Conservation (phyloP, 2,888 invertebrate species). For the Amphiduros pacificus region DNA sequence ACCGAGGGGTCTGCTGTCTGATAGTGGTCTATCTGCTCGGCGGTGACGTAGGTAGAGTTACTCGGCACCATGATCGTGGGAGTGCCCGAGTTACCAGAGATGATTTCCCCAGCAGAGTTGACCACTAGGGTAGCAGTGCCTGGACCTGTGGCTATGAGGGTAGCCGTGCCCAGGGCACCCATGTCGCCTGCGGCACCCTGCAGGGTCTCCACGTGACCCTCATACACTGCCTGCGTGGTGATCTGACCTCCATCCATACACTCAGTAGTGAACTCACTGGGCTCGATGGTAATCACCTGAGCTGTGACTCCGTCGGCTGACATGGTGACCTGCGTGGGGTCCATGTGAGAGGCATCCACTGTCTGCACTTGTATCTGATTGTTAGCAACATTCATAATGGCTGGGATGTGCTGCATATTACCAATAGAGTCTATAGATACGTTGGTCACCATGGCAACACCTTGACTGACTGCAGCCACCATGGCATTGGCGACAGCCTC, state of each 20-base stretch:
- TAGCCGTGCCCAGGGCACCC: not conserved
- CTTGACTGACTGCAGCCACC: too few relatives aligned
- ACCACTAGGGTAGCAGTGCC: slow-evolving; percentile 8
- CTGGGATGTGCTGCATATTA: too few relatives aligned
- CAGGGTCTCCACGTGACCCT: slow-evolving; percentile 3
- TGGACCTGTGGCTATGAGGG: slow-evolving; percentile 14
- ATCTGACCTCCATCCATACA: not conserved
- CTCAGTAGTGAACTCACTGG: not conserved
- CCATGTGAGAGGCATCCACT: too few relatives aligned
- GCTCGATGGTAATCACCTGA: slow-evolving; percentile 13
- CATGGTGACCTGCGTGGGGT: too few relatives aligned
- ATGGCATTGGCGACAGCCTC: too few relatives aligned
- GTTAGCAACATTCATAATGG: too few relatives aligned
- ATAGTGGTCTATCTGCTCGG: slow-evolving; percentile 11
- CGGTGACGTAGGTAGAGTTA: slow-evolving; percentile 2
- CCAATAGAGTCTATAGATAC: too few relatives aligned
- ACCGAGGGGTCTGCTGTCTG: too few relatives aligned
- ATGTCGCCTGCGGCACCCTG: not conserved
- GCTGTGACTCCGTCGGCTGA: too few relatives aligned
- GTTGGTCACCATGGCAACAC: too few relatives aligned
- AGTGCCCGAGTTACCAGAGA: not conserved
- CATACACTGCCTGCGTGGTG: not conserved
- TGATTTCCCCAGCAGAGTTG: slow-evolving; percentile 1
- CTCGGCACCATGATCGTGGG: not conserved
- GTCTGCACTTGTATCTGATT: too few relatives aligned